Evolutionary conservation across 2,888 invertebrate species (phyloP), one percentile per base, ranked within the genome.

Genomic region (Dicycla oo): DNA sequence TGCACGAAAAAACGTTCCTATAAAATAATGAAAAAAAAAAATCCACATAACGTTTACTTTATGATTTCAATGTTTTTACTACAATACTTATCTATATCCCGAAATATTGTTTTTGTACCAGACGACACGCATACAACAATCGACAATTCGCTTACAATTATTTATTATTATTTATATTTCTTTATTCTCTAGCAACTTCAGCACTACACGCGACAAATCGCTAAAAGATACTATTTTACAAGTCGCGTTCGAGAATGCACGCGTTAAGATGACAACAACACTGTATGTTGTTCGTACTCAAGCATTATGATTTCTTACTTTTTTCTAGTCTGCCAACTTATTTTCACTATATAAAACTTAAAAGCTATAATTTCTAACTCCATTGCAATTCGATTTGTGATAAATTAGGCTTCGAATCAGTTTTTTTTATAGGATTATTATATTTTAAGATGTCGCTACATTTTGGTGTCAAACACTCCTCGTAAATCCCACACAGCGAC

Each of bases 1-100:
- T 93, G 91, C 93, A 92, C 91, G 88, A 89, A 91, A n/a, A 91
- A 88, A 86, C 87, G 88, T 87, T 88, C 81, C 85, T 90, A 93
- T 91, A 92, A 91, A 91, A 93, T 91, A 91, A 92, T 90, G 88
- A 88, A 71, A 87, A 89, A 85, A 88, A 88, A 86, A 88, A 88
- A 85, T 88, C 89, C 91, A 92, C 91, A 88, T 90, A 90, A 89
- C 80, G 84, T 89, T 89, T 85, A 86, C 88, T 87, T 86, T 83
- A 69, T 81, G 81, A 86, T 86, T 85, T 85, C 62, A 78, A 77
- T 78, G 64, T 73, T 83, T 53, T 74, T 62, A 79, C 78, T 82
- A 87, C 75, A 82, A 87, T 88, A 90, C 89, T 87, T 88, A 88
- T 72, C 81, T 87, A 81, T 77, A 67, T 81, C 73, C 78, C 76